Conservation (phyloP, 2,113 vertebrate genomes). For the Bungarus multicinctus region DNA sequence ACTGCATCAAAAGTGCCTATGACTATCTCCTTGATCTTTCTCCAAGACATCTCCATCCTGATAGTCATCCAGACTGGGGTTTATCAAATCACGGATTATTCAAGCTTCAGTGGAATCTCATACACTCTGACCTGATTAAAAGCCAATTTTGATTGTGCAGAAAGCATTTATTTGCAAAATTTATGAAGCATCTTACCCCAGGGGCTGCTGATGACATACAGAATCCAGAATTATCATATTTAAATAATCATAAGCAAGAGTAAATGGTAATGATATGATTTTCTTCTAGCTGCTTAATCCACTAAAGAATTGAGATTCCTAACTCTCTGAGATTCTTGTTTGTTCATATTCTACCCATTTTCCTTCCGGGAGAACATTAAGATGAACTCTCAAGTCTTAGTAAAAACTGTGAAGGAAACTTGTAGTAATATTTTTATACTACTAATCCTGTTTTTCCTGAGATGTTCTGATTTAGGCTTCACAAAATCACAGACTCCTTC, state of each 20-base stretch:
- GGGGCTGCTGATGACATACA: neutral
- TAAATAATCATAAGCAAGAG: neutral
- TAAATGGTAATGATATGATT: neutral
- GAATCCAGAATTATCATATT: neutral
- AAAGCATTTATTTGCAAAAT: neutral
- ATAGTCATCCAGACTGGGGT: no score
- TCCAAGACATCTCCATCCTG: neutral
- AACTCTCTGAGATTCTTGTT: neutral
- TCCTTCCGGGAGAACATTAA: neutral
- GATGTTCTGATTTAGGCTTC: no score
- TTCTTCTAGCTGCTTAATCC: neutral
- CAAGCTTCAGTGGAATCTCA: no score
- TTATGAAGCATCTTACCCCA: neutral
- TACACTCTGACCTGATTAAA: neutral
- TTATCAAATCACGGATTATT: neutral
- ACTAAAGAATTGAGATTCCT: neutral
- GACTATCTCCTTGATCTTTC: neutral
- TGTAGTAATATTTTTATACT: neutral
- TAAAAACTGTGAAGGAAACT: neutral
- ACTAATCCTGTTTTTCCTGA: neutral
- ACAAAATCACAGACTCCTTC: no score
- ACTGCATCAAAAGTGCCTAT: neutral
- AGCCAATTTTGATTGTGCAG: neutral
- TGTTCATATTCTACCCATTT: neutral
- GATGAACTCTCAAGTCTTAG: neutral